A percentile compares a stretch with the other conserved stretches of the same genome.
Conservation (phyloP, 2,113 vertebrate genomes). For the Xyrauchen texanus region DNA sequence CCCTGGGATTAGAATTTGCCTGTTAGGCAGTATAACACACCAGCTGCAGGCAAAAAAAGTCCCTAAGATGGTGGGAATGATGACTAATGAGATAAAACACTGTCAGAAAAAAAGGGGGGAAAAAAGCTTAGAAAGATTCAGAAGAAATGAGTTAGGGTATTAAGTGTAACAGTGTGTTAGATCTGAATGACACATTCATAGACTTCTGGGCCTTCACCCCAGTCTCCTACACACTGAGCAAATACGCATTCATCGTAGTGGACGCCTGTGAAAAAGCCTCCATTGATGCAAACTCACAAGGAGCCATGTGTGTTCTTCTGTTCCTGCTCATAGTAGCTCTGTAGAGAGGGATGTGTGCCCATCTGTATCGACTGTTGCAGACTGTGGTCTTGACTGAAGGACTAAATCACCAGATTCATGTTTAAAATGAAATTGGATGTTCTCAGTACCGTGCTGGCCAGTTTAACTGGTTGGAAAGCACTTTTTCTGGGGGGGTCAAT, state of each 20-base stretch:
- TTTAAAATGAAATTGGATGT: neutral
- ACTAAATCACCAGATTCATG: constrained; percentile 9
- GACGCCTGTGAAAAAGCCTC: constrained; percentile 40
- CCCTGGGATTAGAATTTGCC: neutral
- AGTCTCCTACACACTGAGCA: constrained; percentile 32
- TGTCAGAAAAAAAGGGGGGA: neutral
- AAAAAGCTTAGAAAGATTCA: too few relatives aligned
- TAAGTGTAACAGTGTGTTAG: neutral
- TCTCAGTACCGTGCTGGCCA: too few relatives aligned
- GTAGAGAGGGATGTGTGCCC: neutral
- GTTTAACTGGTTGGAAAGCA: too few relatives aligned
- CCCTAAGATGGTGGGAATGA: constrained; percentile 19
- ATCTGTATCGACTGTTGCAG: neutral
- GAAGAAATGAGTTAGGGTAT: neutral
- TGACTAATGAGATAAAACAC: constrained; percentile 1
- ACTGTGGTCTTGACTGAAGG: neutral
- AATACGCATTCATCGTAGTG: constrained; percentile 30
- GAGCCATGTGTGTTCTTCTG: constrained; percentile 48
- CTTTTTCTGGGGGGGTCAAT: too few relatives aligned
- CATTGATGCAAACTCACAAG: constrained; percentile 54
- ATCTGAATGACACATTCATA: constrained; percentile 47
- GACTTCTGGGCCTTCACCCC: neutral
- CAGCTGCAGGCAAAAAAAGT: constrained; percentile 3
- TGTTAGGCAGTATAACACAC: neutral
- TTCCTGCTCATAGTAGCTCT: neutral